Base-by-base conservation (phyloP, 2,113 vertebrate species). In the Herpetotheres cachinnans region DNA sequence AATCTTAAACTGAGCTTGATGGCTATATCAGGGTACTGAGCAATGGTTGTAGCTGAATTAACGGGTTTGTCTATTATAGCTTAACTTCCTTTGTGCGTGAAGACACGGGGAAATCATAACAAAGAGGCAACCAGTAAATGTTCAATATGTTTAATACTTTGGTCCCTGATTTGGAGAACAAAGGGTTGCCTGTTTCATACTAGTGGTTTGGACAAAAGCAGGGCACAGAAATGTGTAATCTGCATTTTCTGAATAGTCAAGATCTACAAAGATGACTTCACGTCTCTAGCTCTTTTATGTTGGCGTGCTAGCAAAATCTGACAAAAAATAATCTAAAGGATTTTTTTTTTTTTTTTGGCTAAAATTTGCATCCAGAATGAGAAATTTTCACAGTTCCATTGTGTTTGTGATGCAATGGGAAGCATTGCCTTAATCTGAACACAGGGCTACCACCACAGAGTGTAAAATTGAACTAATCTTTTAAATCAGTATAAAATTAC, bases 191-290 rank as follows among this genome's bases (percentile, higher is more conserved):
- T 97, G 93, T 96, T 93, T 91, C 65, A 50, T 89, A 38, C 27
- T 30, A 34, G 44, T 61, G 34, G 22, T 40, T 85, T 82, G 49
- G 61, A 97, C 91, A 96, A 95, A 96, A 92, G 81, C 91, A 40
- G 70, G 74, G 50, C 94, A 95, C 1, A 22, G 91, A 87, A 93
- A 97, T 2, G 2, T 95, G 84, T 76, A 83, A 92, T 95, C 93
- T 97, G 77, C 86, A 91, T 95, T 97, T 94, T 94, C 89, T 96
- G 93, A 96, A 87, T 91, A 91, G 83, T 87, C 32, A 47, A 94
- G 81, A 79, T 89, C 49, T 72, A 82, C 91, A 85, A 73, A 82
- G 70, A 95, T 92, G 90, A 89, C 85, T 93, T 91, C 61, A 69
- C 30, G 46, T 89, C 46, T 91, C n/a, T 58, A 4, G 7, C 54